phyloP scores from a whole-genome alignment of 2,113 vertebrate species.

The Lagenorhynchus albirostris region DNA sequence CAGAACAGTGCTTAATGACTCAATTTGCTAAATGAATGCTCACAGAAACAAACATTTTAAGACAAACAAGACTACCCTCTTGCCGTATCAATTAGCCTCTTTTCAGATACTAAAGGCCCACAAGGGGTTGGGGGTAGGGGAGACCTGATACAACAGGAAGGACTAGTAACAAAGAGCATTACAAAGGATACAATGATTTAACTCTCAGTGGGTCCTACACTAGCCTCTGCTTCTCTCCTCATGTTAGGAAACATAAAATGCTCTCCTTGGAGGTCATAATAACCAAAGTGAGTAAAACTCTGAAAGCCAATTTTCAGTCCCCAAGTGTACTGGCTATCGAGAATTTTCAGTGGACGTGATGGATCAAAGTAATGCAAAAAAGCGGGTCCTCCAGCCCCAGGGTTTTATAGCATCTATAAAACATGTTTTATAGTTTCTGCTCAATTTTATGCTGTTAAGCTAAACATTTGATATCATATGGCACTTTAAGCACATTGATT shows the following conservation, averaged over 20 bases:
- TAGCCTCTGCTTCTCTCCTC: neutral
- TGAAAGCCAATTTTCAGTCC: slow-evolving; percentile 62
- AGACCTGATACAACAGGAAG: neutral
- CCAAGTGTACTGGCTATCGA: slow-evolving; percentile 30
- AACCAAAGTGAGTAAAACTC: slow-evolving; percentile 35
- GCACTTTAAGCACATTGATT: slow-evolving; percentile 82
- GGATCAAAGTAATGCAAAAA: slow-evolving; percentile 71
- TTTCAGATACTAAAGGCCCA: neutral
- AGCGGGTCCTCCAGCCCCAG: slow-evolving; percentile 57
- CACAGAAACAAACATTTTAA: neutral
- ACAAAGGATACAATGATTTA: neutral
- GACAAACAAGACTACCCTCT: neutral
- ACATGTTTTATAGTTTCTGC: slow-evolving; percentile 66
- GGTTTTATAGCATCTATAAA: slow-evolving; percentile 81
- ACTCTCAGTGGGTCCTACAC: neutral
- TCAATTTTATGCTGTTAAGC: slow-evolving; percentile 77
- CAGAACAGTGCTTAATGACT: neutral
- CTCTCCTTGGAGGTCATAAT: slow-evolving; percentile 13
- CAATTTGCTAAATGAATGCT: neutral
- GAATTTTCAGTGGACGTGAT: slow-evolving; percentile 61
- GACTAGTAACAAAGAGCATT: neutral
- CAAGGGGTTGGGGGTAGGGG: rapidly evolving
- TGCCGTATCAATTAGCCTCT: neutral
- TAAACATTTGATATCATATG: slow-evolving; percentile 78
- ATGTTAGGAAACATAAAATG: neutral